Evolutionary conservation across 2,888 invertebrate species (phyloP).

Genomic region (Sicus ferrugineus): DNA sequence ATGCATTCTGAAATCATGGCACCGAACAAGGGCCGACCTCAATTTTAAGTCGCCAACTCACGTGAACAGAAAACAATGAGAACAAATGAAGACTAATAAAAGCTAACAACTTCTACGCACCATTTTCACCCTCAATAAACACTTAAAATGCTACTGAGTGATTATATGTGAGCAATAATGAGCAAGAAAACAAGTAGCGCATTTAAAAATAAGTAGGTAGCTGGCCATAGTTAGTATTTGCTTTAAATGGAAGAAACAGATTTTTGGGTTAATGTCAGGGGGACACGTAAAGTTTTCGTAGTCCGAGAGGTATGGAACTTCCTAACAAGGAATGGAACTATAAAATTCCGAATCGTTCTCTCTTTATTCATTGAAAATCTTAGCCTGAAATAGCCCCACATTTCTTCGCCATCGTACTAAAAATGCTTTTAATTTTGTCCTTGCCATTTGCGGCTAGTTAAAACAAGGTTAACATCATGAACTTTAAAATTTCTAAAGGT

Average conservation of each 20-base stretch:
- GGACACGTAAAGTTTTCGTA: conserved; percentile 21
- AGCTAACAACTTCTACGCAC: neutral
- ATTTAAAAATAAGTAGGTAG: neutral
- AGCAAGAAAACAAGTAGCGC: neutral
- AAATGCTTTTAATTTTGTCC: neutral
- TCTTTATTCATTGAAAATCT: neutral
- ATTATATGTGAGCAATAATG: neutral
- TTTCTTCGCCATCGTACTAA: neutral
- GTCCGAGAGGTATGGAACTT: neutral
- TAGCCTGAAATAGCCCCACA: neutral
- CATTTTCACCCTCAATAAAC: neutral
- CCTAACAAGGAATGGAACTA: neutral
- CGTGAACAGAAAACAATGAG: neutral
- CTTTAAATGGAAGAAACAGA: neutral
- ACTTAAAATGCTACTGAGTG: neutral
- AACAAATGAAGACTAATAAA: neutral
- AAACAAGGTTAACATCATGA: neutral
- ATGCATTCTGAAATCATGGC: neutral
- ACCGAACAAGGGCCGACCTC: neutral
- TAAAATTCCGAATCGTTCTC: neutral
- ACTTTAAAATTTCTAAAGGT: neutral
- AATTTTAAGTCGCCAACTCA: neutral
- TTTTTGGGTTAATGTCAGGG: conserved; percentile 35
- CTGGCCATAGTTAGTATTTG: neutral
- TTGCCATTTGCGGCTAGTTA: neutral